phyloP scores from a whole-genome alignment of 2,113 vertebrate species.

The Perca schrenkii region DNA sequence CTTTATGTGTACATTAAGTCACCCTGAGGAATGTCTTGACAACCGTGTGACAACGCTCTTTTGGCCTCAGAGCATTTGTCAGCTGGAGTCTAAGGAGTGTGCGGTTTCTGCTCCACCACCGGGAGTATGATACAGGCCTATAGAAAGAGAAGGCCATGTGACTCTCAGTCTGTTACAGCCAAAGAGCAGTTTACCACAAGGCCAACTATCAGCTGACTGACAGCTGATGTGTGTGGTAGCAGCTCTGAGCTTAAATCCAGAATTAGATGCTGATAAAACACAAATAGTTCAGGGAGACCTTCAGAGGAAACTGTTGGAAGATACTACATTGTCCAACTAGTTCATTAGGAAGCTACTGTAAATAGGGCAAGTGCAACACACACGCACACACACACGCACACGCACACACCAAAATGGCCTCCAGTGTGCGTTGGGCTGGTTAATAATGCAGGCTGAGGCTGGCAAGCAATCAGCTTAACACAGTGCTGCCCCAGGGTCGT shows the following conservation, averaged over 20 bases:
- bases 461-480: conserved; percentile 54
- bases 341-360: conserved; percentile 38
- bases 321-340: not conserved
- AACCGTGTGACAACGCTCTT: conserved; percentile 33
- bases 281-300: conserved; percentile 12
- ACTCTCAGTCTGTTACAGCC: conserved; percentile 18
- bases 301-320: not conserved
- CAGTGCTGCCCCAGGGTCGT: conserved; percentile 2
- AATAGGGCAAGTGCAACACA: conserved; percentile 40
- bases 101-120: not conserved
- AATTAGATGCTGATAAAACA: not conserved
- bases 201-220: conserved; percentile 57
- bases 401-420: conserved; percentile 37
- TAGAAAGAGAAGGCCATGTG: conserved; percentile 49
- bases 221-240: not conserved
- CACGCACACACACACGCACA: conserved; percentile 8
- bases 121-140: not conserved
- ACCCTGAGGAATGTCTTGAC: not conserved
- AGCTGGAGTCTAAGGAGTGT: conserved; percentile 54
- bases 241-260: not conserved
- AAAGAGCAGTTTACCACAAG: conserved; percentile 36
- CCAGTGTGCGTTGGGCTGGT: conserved; percentile 29
- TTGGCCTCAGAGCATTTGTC: conserved; percentile 37
- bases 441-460: conserved; percentile 59
- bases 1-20: not conserved